phyloP scores from a whole-genome alignment of 1,140 invertebrate species.

The Megalopta genalis region DNA sequence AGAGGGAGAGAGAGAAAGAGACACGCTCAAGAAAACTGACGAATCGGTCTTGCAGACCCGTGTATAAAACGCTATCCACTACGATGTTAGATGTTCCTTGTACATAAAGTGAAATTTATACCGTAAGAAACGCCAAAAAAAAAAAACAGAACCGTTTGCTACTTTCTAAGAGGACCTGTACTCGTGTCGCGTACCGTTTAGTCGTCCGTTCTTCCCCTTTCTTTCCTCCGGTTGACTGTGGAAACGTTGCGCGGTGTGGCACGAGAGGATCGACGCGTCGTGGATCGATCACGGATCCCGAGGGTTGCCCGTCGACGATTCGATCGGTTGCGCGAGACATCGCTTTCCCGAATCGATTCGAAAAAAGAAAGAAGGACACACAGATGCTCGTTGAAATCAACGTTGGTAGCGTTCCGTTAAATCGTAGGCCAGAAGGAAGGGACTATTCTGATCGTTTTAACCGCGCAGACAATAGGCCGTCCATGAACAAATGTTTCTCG shows the following conservation, averaged over 20 bases:
- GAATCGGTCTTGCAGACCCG: slow-evolving; percentile 65
- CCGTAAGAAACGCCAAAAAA: slow-evolving; percentile 62
- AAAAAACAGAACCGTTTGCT: slow-evolving; percentile 58
- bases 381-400: too few species aligned
- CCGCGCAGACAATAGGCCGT: slow-evolving; percentile 9
- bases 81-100: slow-evolving; percentile 78
- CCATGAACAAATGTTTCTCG: neutral
- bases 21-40: slow-evolving; percentile 60
- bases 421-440: too few species aligned
- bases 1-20: too few species aligned
- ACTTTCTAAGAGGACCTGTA: slow-evolving; percentile 61
- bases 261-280: slow-evolving; percentile 9
- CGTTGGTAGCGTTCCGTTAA: too few species aligned
- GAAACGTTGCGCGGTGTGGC: slow-evolving; percentile 28
- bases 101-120: slow-evolving; percentile 74
- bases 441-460: too few species aligned
- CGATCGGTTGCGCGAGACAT: neutral
- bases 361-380: too few species aligned
- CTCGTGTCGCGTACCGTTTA: slow-evolving; percentile 60
- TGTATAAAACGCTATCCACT: slow-evolving; percentile 72
- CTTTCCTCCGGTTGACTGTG: slow-evolving; percentile 6
- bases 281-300: slow-evolving; percentile 17
- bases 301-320: slow-evolving; percentile 19
- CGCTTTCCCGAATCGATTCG: too few species aligned
- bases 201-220: slow-evolving; percentile 37